Evolutionary conservation across 2,888 invertebrate species (phyloP).

Genomic region (Hydraecia micacea): DNA sequence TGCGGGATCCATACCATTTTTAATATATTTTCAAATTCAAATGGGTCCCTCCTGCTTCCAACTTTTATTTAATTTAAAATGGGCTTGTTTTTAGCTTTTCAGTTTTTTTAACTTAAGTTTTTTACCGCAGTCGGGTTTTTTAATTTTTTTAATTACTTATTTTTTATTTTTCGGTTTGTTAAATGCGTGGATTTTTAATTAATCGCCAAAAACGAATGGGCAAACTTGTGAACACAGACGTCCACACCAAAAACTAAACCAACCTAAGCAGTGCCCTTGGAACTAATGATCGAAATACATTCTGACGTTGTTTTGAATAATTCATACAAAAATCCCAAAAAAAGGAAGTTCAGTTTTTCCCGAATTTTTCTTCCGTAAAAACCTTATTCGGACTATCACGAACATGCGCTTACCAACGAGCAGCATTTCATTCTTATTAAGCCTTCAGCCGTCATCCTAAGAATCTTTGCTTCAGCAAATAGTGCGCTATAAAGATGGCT

Average conservation of each 20-base stretch:
- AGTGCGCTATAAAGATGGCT: not conserved
- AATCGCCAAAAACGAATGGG: not conserved
- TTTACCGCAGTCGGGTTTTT: too few species aligned
- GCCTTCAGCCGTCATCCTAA: not conserved
- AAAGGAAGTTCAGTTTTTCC: not conserved
- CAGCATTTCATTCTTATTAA: not conserved
- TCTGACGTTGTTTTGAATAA: not conserved
- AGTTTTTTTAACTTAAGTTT: too few species aligned
- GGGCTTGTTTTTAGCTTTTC: too few species aligned
- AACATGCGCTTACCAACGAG: not conserved
- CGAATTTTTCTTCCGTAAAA: not conserved
- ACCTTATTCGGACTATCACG: not conserved
- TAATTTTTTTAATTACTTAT: too few species aligned
- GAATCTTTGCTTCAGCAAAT: not conserved
- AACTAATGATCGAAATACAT: not conserved
- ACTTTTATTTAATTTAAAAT: too few species aligned
- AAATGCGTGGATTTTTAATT: not conserved
- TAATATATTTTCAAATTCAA: too few species aligned
- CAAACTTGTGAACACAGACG: not conserved
- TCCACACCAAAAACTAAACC: not conserved
- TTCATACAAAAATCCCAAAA: not conserved
- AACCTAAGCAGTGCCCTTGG: not conserved
- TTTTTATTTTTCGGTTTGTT: not conserved
- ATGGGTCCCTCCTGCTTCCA: too few species aligned
- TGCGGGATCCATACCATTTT: too few species aligned